A percentile compares a stretch with the other conserved stretches of the same genome.
Evolutionary conservation across 2,113 vertebrate genomes (phyloP).

Genomic region (Triplophysa siluroides): DNA sequence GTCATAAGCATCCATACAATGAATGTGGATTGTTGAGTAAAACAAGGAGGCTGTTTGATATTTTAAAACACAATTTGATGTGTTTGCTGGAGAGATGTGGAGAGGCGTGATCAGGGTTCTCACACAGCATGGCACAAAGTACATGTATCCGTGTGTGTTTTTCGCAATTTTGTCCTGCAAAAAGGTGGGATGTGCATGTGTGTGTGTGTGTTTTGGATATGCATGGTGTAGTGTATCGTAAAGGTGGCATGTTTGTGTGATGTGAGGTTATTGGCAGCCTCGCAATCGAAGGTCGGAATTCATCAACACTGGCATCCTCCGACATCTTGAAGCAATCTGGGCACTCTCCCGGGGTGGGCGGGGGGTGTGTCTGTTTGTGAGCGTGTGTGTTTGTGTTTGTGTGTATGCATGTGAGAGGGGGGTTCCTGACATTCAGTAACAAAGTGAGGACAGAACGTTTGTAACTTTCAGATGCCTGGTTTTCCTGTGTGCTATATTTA

Average conservation of each 20-base stretch:
- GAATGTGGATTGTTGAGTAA: not conserved
- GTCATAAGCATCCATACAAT: not conserved
- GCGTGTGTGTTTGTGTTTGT: conserved; percentile 35
- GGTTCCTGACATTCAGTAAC: conserved; percentile 32
- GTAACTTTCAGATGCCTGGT: not conserved
- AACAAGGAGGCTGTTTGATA: conserved; percentile 19
- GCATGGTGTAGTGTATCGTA: conserved; percentile 3
- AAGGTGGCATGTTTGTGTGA: conserved; percentile 13
- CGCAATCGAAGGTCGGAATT: conserved; percentile 57
- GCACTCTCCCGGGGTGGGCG: conserved; percentile 52
- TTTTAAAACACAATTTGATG: conserved; percentile 15
- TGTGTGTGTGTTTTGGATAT: not conserved
- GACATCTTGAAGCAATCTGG: conserved; percentile 65
- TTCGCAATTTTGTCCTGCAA: not conserved
- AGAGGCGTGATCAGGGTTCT: conserved; percentile 7
- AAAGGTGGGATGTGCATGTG: not conserved
- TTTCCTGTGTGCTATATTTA: conserved; percentile 41
- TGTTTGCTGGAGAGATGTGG: not conserved
- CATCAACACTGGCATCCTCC: conserved; percentile 55
- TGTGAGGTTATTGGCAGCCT: conserved; percentile 48
- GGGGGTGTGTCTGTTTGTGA: conserved; percentile 47
- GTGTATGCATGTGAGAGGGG: conserved; percentile 34
- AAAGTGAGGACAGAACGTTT: conserved; percentile 16
- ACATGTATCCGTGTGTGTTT: not conserved
- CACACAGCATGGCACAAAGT: conserved; percentile 23